phyloP scores from a whole-genome alignment of 2,888 invertebrate genomes.

The Thelaira solivaga region DNA sequence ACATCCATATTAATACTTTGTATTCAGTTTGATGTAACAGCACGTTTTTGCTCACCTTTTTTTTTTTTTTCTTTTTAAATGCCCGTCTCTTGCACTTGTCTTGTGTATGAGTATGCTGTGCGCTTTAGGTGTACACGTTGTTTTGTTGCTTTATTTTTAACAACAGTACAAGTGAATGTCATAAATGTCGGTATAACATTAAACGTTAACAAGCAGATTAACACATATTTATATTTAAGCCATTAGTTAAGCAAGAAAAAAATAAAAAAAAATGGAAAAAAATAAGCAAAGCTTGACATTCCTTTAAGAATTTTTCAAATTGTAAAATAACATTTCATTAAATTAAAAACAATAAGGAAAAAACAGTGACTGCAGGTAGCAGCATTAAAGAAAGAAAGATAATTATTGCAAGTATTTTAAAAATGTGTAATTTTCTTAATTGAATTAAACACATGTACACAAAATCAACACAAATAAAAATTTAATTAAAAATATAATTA shows the following conservation, averaged over 20 bases:
- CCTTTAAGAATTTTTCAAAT: conserved; percentile 21
- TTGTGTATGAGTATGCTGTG: background rate
- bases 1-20: background rate
- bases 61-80: background rate
- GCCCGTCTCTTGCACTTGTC: background rate
- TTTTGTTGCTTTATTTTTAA: background rate
- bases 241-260: background rate
- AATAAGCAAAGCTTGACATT: conserved; percentile 17
- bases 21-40: background rate
- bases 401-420: background rate
- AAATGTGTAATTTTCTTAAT: conserved; percentile 41
- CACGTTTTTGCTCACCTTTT: background rate
- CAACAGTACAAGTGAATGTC: conserved; percentile 31
- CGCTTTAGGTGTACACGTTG: conserved; percentile 7
- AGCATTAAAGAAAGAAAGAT: background rate
- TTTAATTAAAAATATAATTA: conserved; percentile 16
- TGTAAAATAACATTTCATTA: background rate
- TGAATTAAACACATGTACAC: background rate
- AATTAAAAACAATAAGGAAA: background rate
- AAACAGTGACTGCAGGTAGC: no score
- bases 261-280: no score
- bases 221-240: conserved; percentile 13
- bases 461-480: background rate
- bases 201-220: conserved; percentile 55
- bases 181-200: conserved; percentile 55